Percentiles rank a stretch among this genome's conserved stretches.
These are phyloP conservation scores for Zaprionus nigranus DNA, from an alignment of 1,140 invertebrate genomes.

Conservation along the genomic window DNA sequence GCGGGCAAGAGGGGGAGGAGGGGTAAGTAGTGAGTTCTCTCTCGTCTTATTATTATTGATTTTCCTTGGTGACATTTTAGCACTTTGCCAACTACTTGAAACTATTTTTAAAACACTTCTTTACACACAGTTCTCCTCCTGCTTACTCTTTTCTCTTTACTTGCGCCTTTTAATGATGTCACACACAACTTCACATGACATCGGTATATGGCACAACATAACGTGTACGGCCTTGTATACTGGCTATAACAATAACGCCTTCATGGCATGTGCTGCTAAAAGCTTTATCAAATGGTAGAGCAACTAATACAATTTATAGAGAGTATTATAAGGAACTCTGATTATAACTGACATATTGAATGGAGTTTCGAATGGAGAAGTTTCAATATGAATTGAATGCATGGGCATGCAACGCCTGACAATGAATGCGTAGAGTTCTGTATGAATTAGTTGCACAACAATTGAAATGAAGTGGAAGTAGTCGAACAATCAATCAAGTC, in stretches of 20 bases:
- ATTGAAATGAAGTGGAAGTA: no score
- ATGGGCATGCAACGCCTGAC: accelerated
- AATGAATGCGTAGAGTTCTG: no score
- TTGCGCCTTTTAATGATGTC: constrained; percentile 34
- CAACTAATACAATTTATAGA: no score
- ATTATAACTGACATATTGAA: no score
- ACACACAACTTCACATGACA: constrained; percentile 42
- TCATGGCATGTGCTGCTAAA: neutral
- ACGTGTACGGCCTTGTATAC: no score
- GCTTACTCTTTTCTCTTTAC: neutral
- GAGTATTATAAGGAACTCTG: no score
- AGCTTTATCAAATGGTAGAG: neutral
- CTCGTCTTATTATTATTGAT: constrained; percentile 60
- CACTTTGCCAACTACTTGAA: constrained; percentile 29
- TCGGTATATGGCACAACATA: constrained; percentile 4
- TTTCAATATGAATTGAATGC: no score
- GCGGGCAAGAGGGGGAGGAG: neutral
- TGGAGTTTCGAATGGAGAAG: no score
- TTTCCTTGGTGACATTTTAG: constrained; percentile 52
- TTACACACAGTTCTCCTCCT: neutral
- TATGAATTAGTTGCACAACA: no score
- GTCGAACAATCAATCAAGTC: no score
- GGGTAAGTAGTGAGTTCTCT: constrained; percentile 35
- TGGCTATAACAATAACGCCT: neutral
- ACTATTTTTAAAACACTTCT: constrained; percentile 59